Base-by-base conservation (phyloP, 2,113 vertebrate genomes). In the Otis tarda region DNA sequence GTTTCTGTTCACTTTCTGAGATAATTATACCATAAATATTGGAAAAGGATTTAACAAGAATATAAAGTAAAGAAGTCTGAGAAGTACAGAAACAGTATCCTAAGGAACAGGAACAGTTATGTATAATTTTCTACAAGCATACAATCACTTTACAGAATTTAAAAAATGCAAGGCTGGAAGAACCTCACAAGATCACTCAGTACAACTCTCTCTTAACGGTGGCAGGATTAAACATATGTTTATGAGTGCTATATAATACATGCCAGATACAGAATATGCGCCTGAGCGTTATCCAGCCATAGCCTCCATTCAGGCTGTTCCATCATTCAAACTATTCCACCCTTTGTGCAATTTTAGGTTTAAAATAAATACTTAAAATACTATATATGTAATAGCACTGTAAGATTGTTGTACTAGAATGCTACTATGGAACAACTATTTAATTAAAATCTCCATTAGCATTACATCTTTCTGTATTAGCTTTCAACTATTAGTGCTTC, bases 121-220 rank as follows among this genome's bases (percentile, higher is more conserved):
- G 31, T 37, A 55, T 74, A 5, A 63, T 94, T 89, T 92, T 69
- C 81, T 87, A 71, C 53, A 83, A 76, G 91, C 61, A 87, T 31
- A 86, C 43, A 89, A 82, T 17, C 59, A 73, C 67, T 87, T 85
- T 35, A 75, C 53, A 89, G 74, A 90, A 88, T 7, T 69, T 63
- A 71, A 94, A 87, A 85, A 82, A 93, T 12, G 10, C 53, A 85
- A 85, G 45, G 53, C 63, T 95, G 82, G 71, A 91, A 91, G 78
- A 93, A 93, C 89, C 93, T 93, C 84, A 85, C 84, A 95, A 65
- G 93, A 93, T 93, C 77, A 71, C 53, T 74, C 63, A 49, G 76
- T 59, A 56, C 79, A 84, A 87, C 63, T 61, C 83, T 76, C 94
- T 75, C 52, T 70, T 63, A 85, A 87, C 0, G 1, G 90, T 85